Base-by-base conservation (phyloP, 1,140 invertebrate genomes). In the Oncopeltus fasciatus region DNA sequence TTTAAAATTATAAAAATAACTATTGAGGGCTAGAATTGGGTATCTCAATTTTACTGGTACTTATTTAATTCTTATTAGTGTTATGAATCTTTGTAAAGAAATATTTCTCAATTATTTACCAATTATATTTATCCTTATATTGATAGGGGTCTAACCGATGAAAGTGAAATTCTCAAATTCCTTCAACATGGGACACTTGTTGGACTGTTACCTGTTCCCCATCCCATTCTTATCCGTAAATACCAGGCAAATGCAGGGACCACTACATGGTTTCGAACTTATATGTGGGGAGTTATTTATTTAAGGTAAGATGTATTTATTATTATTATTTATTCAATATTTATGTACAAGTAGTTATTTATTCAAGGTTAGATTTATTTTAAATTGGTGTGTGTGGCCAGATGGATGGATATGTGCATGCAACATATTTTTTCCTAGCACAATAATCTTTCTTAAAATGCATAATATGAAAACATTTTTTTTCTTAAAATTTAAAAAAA, bases 261-360 rank as follows among this genome's bases (percentile, higher is more conserved):
- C 1, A 95, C 95, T 12, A 91, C 95, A 69, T 99, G 96, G 96
- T 99, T 99, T 76, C 78, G 95, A 58, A 99, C 95, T 1, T 99
- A 98, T 72, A 94, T 99, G 85, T 99, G 95, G 95, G 96, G 95
- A 38, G 90, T 99, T 24, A 97, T 99, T 67, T 99, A 98, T 77
- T 80, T 99, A 61, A 84, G 92, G 88, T 91, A 74, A 68, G 61
- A 65, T 38, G 5, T 38, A 2, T 38, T 57, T 31, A 24, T 65
- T 31, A n/a, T 38, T 67, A 63, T 26, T n/a, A 43, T 38, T 56
- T 4, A 20, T 62, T 38, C 5, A 38, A 38, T n/a, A n/a, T n/a
- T 38, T 38, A 24, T n/a, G 2, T 46, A 49, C 5, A 27, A 51
- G 31, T 38, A 53, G 8, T 1, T 53, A 26, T 27, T 24, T 20